Base-by-base conservation (phyloP, 2,113 vertebrate species). In the Plotosus lineatus region DNA sequence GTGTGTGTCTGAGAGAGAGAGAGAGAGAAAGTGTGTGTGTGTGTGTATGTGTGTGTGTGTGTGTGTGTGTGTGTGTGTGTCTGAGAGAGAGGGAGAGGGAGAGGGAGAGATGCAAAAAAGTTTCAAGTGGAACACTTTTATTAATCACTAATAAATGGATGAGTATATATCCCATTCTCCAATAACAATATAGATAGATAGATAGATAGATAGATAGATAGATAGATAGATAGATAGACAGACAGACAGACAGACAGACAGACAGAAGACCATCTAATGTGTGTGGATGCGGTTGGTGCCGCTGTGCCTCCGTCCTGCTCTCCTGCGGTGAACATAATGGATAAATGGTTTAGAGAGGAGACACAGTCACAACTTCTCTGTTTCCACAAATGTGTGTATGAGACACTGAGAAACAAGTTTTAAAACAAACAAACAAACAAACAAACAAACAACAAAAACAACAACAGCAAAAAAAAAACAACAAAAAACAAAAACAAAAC, bases 241-340 rank as follows among this genome's bases (percentile, higher is more conserved):
- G 31, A 15, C 31, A 33, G 17, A n/a, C n/a, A n/a, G n/a, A n/a
- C n/a, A n/a, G n/a, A n/a, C n/a, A n/a, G n/a, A n/a, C n/a, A n/a
- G n/a, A n/a, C n/a, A n/a, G n/a, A n/a, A n/a, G n/a, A n/a, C n/a
- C n/a, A n/a, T 50, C 15, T 3, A 36, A 36, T 73, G 46, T 51
- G 26, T 73, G 10, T 8, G 46, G 44, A 36, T 21, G 55, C 1
- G 1, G 5, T 72, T 72, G 21, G 46, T 10, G 69, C 69, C 17
- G 7, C 46, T 72, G 69, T 11, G 40, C 15, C 7, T 50, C 68
- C 48, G 15, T 50, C 4, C 33, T 36, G n/a, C 26, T 55, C 72
- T 75, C 72, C 50, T 55, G 72, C 71, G 11, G 50, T 38, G 75
- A 48, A 21, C 53, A 10, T 58, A 31, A 75, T 75, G 74, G 42